phyloP scores from a whole-genome alignment of 2,797 vertebrate species.

The Enteromius argenteus region DNA sequence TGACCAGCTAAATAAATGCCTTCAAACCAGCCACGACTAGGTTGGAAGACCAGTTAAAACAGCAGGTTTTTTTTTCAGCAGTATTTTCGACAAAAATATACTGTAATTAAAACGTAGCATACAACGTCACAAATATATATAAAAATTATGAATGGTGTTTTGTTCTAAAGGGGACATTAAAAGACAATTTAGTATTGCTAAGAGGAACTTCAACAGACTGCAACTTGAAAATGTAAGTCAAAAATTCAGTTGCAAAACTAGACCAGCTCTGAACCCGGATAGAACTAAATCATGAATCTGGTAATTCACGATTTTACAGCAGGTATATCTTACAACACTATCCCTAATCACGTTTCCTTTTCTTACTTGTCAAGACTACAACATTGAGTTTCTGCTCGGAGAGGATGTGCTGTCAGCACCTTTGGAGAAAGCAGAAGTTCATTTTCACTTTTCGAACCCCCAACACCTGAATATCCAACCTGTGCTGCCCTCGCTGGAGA shows the following conservation, averaged over 20 bases:
- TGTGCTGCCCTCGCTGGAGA: slow-evolving; percentile 71
- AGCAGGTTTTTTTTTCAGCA: not conserved
- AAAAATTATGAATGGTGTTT: not conserved
- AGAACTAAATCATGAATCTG: not conserved
- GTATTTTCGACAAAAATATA: too few species aligned
- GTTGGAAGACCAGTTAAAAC: not conserved
- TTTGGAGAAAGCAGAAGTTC: slow-evolving; percentile 76
- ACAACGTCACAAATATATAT: not conserved
- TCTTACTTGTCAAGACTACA: slow-evolving; percentile 66
- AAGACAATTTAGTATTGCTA: too few species aligned
- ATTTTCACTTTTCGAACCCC: slow-evolving; percentile 79
- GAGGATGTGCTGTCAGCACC: slow-evolving; percentile 71
- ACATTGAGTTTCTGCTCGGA: slow-evolving; percentile 77
- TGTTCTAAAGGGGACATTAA: not conserved
- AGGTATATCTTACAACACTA: not conserved
- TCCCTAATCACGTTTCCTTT: slow-evolving; percentile 1
- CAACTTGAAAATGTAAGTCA: not conserved
- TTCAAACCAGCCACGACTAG: not conserved
- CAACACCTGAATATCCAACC: slow-evolving; percentile 74
- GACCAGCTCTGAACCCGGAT: not conserved
- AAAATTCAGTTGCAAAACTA: not conserved
- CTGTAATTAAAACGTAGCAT: not conserved
- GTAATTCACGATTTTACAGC: not conserved
- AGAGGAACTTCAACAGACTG: not conserved
- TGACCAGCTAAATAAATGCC: not conserved